Percentiles rank a stretch among this genome's conserved stretches.
These are phyloP conservation scores for Neodiprion fabricii DNA, from an alignment of 1,140 invertebrate species.

Conservation along the genomic window DNA sequence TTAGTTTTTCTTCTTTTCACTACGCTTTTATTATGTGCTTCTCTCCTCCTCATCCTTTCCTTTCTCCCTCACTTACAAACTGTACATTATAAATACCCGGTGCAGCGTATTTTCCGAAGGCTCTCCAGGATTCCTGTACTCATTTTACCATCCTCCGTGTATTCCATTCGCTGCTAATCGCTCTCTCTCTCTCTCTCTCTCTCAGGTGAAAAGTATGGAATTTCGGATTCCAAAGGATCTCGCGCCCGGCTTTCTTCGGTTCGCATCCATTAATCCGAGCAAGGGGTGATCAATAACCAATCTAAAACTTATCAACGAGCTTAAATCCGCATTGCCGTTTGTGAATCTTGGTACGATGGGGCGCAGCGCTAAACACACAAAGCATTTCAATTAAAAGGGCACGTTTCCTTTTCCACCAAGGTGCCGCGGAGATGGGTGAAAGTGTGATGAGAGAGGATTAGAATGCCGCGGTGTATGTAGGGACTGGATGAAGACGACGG, in stretches of 20 bases:
- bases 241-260: not conserved
- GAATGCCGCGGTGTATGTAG: not conserved
- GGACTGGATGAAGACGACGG: not conserved
- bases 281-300: constrained; percentile 34
- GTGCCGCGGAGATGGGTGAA: not conserved
- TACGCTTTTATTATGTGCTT: no score
- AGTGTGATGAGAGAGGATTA: not conserved
- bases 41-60: not conserved
- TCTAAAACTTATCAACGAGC: constrained; percentile 31
- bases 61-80: not conserved
- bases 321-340: constrained; percentile 21
- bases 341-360: constrained; percentile 7
- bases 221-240: not conserved
- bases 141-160: not conserved
- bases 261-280: not conserved
- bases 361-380: constrained; percentile 23
- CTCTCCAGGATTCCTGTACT: not conserved
- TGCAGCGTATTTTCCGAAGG: not conserved
- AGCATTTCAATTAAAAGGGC: constrained; percentile 35
- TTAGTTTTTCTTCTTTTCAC: not conserved
- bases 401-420: constrained; percentile 21
- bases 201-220: not conserved
- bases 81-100: not conserved
- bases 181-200: not conserved
- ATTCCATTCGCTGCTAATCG: not conserved